Percentiles rank a stretch among this genome's conserved stretches.
Conservation (phyloP, 2,888 invertebrate genomes). For the Drosophila hamatofila region DNA sequence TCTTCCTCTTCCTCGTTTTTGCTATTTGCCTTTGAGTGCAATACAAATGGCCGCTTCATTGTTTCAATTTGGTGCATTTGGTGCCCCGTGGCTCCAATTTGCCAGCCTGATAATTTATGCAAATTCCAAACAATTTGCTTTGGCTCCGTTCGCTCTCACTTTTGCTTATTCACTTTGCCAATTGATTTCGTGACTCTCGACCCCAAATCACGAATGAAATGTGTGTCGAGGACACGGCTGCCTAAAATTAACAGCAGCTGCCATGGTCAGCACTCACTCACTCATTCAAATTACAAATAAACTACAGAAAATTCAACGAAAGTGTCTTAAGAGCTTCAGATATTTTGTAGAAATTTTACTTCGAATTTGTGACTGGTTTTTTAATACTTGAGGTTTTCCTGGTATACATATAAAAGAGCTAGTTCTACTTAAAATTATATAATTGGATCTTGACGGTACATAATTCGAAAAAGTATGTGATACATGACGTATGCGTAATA, state of each 20-base stretch:
- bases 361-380: neutral
- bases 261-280: conserved; percentile 18
- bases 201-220: conserved; percentile 45
- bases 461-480: too few species aligned
- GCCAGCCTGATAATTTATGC: conserved; percentile 72
- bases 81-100: conserved; percentile 61
- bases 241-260: conserved; percentile 44
- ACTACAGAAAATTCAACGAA: conserved; percentile 9
- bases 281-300: conserved; percentile 12
- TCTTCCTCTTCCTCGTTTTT: neutral
- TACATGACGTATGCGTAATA: too few species aligned
- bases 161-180: conserved; percentile 59
- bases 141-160: conserved; percentile 14
- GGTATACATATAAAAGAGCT: too few species aligned
- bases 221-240: conserved; percentile 64
- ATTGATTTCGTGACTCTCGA: conserved; percentile 71
- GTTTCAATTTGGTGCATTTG: conserved; percentile 65
- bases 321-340: conserved; percentile 1
- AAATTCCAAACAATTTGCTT: conserved; percentile 59
- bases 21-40: conserved; percentile 20
- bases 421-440: too few species aligned
- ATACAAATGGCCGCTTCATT: conserved; percentile 55
- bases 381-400: too few species aligned
- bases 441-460: too few species aligned
- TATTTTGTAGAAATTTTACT: neutral